Conservation (phyloP, 2,888 invertebrate genomes). For the Formica aserva region DNA sequence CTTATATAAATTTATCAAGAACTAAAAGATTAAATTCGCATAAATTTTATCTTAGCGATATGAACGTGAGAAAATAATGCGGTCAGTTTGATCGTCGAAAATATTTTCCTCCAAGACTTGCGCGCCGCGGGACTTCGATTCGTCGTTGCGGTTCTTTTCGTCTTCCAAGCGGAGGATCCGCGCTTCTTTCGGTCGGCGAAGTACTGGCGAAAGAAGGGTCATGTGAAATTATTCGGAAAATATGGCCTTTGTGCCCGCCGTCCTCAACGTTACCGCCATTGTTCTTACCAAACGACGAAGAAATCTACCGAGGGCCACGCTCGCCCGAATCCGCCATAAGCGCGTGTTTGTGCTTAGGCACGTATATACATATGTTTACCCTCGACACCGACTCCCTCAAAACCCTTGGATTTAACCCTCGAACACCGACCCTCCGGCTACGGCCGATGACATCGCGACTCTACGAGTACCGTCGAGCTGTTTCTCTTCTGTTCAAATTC, state of each 20-base stretch:
- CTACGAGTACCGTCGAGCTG: conserved; percentile 56
- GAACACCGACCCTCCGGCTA: conserved; percentile 74
- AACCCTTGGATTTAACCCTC: conserved; percentile 77
- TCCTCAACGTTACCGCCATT: conserved; percentile 54
- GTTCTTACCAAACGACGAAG: conserved; percentile 75
- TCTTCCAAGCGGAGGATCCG: conserved; percentile 35
- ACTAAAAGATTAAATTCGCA: not conserved
- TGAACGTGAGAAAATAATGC: not conserved
- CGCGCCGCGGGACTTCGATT: conserved; percentile 21
- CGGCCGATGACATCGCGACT: conserved; percentile 71
- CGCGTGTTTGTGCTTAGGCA: conserved; percentile 66
- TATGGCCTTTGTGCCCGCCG: conserved; percentile 71
- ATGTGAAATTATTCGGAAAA: conserved; percentile 83
- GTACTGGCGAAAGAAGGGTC: conserved; percentile 49
- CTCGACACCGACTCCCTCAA: conserved; percentile 72
- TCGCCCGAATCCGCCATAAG: conserved; percentile 12
- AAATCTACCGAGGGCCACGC: conserved; percentile 53
- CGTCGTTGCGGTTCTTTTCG: conserved; percentile 37
- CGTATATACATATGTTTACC: conserved; percentile 70
- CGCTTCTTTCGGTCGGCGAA: conserved; percentile 42
- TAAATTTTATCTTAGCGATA: not conserved
- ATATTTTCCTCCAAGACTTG: conserved; percentile 16
- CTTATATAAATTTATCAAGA: not conserved
- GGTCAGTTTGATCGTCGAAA: conserved; percentile 6
- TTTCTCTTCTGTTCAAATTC: conserved; percentile 4